Evolutionary conservation across 2,797 vertebrate species (phyloP).

Genomic region (Fistularia tabacaria): DNA sequence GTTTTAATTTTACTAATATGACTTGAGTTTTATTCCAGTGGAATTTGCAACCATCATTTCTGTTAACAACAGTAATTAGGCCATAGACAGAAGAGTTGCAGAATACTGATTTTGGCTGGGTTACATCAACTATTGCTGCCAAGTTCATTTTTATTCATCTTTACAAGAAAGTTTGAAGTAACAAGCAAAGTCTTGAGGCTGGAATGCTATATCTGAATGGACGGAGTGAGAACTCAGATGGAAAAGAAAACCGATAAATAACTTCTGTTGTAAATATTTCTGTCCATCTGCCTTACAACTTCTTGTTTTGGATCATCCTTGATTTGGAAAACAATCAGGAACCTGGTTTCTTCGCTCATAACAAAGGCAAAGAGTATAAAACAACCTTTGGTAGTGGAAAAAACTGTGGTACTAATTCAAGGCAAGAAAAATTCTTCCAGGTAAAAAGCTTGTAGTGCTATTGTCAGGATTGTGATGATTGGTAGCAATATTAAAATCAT

Average conservation of each 20-base stretch:
- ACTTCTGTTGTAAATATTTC: conserved; percentile 3
- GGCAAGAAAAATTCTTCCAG: conserved; percentile 30
- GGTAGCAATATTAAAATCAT: conserved; percentile 40
- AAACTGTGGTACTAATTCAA: conserved; percentile 31
- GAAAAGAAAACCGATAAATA: conserved; percentile 14
- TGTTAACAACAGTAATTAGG: conserved; percentile 20
- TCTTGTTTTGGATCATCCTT: too few relatives aligned
- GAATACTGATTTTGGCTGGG: conserved; percentile 40
- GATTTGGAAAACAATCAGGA: conserved; percentile 1
- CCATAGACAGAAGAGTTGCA: conserved; percentile 34
- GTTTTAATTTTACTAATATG: conserved; percentile 70
- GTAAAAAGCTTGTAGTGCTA: conserved; percentile 41
- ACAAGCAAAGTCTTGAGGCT: conserved; percentile 9
- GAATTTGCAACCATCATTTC: conserved; percentile 40
- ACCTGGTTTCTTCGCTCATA: conserved; percentile 29
- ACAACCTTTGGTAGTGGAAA: conserved; percentile 52
- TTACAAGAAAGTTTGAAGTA: conserved; percentile 17
- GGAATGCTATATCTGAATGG: conserved; percentile 23
- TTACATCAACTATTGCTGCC: conserved; percentile 28
- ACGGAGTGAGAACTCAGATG: conserved; percentile 17
- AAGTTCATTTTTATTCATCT: conserved; percentile 18
- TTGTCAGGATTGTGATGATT: conserved; percentile 41
- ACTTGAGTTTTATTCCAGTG: conserved; percentile 57
- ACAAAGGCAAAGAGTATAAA: conserved; percentile 36
- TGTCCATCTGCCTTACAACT: neutral